These are phyloP conservation scores for Dermatophagoides farinae DNA, from an alignment of 1,140 invertebrate species.

Conservation along the genomic window DNA sequence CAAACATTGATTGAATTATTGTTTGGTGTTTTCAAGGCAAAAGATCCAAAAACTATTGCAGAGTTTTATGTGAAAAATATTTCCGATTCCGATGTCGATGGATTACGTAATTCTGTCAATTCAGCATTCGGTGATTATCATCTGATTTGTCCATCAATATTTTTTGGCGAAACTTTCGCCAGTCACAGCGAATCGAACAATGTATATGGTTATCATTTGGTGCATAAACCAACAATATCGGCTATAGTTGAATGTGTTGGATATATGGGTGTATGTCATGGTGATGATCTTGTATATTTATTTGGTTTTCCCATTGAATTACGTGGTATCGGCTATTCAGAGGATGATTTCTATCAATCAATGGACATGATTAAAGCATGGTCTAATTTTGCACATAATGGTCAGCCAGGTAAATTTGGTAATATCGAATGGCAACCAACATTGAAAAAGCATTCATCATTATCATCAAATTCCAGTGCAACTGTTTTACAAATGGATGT, in stretches of 20 bases:
- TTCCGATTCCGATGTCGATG: background rate
- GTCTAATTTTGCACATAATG: slow-evolving; percentile 82
- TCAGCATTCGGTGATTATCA: slow-evolving; percentile 1
- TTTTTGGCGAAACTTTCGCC: slow-evolving; percentile 1
- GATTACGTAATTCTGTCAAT: background rate
- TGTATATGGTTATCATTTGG: background rate
- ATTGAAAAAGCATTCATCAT: background rate
- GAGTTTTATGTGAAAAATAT: background rate
- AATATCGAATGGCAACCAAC: background rate
- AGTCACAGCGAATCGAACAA: background rate
- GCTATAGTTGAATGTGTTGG: slow-evolving; percentile 22
- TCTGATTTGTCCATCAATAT: slow-evolving; percentile 4
- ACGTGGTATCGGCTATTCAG: slow-evolving; percentile 46
- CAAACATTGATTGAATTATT: slow-evolving; percentile 1
- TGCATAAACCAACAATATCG: background rate
- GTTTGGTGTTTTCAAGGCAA: background rate
- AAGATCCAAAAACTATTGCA: background rate
- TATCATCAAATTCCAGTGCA: background rate
- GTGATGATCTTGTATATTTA: slow-evolving; percentile 80
- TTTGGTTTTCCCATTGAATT: slow-evolving; percentile 38
- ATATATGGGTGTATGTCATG: slow-evolving; percentile 90
- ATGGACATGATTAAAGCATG: slow-evolving; percentile 77
- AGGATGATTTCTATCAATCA: slow-evolving; percentile 55
- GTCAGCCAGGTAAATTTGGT: slow-evolving; percentile 22
- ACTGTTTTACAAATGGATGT: background rate